Conservation (phyloP, 1,140 invertebrate genomes). For the Lethrus apterus region DNA sequence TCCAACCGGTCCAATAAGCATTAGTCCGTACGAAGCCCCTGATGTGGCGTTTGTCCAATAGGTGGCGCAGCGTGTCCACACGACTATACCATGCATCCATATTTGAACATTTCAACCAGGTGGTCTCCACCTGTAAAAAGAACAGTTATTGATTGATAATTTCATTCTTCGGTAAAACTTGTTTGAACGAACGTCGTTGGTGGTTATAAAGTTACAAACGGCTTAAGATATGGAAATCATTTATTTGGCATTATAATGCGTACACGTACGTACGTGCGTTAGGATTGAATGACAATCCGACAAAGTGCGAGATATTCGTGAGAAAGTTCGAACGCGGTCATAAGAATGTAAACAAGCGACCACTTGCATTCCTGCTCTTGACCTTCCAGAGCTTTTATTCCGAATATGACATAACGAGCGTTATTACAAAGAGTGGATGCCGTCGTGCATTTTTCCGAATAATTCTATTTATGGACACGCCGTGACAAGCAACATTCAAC, state of each 20-base stretch:
- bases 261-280: not conserved
- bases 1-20: too few species aligned
- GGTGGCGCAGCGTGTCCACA: too few species aligned
- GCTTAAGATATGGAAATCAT: too few species aligned
- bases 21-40: too few species aligned
- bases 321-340: constrained; percentile 26
- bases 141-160: too few species aligned
- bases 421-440: constrained; percentile 7
- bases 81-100: too few species aligned
- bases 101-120: too few species aligned
- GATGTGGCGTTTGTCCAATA: too few species aligned
- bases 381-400: constrained; percentile 18
- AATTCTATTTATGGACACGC: constrained; percentile 13
- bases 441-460: constrained; percentile 4
- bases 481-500: constrained; percentile 7
- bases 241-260: not conserved
- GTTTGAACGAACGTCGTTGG: too few species aligned
- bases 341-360: constrained; percentile 24
- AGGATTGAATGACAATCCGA: constrained; percentile 12
- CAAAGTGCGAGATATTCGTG: constrained; percentile 19
- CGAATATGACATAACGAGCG: constrained; percentile 5
- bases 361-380: constrained; percentile 25
- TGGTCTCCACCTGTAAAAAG: too few species aligned
- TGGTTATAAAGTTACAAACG: too few species aligned
- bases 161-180: too few species aligned